Evolutionary conservation across 2,797 vertebrate genomes (phyloP).

Genomic region (Pangasius krempfi): DNA sequence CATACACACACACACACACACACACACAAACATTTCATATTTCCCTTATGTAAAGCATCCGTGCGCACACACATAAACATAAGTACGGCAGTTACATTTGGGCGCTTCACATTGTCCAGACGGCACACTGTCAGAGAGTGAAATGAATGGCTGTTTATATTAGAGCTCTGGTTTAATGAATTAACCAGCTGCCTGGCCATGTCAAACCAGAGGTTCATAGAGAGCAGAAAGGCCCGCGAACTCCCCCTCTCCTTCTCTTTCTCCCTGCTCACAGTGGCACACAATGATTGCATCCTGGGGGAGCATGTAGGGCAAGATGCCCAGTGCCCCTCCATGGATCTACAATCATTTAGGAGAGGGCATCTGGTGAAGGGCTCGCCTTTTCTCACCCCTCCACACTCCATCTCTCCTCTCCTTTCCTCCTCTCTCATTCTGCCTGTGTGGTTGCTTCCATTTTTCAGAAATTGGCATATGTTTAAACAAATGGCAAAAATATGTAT

Average conservation of each 20-base stretch:
- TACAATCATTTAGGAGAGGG: constrained; percentile 89
- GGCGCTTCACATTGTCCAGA: constrained; percentile 95
- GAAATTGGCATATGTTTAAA: constrained; percentile 92
- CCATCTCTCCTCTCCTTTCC: constrained; percentile 40
- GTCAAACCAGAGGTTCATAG: constrained; percentile 88
- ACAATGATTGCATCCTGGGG: constrained; percentile 90
- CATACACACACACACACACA: constrained; percentile 56
- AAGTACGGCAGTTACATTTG: constrained; percentile 74
- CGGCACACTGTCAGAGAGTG: constrained; percentile 87
- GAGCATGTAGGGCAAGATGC: constrained; percentile 80
- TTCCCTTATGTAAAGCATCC: constrained; percentile 46
- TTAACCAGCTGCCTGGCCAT: constrained; percentile 91
- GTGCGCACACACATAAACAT: constrained; percentile 46
- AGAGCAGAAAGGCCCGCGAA: constrained; percentile 81
- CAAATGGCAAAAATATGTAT: constrained; percentile 80
- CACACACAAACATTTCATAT: constrained; percentile 58
- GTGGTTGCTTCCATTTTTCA: constrained; percentile 87
- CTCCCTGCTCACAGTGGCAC: constrained; percentile 68
- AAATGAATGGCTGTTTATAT: constrained; percentile 99
- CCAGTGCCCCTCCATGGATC: constrained; percentile 86
- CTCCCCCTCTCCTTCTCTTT: constrained; percentile 37
- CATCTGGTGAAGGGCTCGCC: constrained; percentile 85
- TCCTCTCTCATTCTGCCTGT: constrained; percentile 71
- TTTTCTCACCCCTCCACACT: constrained; percentile 47
- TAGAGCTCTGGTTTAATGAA: constrained; percentile 99